phyloP scores from a whole-genome alignment of 2,113 vertebrate species.

The Suricata suricatta region DNA sequence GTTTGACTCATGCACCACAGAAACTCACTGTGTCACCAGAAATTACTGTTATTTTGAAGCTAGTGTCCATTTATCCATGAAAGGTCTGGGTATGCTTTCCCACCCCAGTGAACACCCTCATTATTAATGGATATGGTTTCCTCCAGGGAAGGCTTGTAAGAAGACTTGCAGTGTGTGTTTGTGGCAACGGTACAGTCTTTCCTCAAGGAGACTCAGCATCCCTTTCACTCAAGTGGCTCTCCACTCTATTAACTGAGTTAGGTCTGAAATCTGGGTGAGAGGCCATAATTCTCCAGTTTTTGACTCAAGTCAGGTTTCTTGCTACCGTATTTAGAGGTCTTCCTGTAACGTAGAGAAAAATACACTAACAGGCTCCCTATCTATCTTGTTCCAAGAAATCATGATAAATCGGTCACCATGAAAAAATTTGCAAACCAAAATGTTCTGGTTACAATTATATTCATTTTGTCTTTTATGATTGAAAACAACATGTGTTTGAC shows the following conservation, averaged over 20 bases:
- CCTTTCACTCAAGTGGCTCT: not conserved
- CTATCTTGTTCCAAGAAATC: not conserved
- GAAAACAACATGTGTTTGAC: not conserved
- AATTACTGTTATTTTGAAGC: not conserved
- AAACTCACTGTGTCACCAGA: not conserved
- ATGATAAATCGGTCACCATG: not conserved
- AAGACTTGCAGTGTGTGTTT: not conserved
- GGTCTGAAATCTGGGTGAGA: not conserved
- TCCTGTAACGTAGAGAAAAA: not conserved
- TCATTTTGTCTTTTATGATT: not conserved
- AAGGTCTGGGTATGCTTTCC: not conserved
- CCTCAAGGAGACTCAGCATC: not conserved
- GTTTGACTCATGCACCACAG: not conserved
- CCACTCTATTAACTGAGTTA: not conserved
- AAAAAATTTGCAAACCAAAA: not conserved
- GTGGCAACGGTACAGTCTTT: not conserved
- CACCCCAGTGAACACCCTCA: not conserved
- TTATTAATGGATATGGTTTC: not conserved
- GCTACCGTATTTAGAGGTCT: not conserved
- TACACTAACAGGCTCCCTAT: not conserved
- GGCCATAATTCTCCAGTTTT: not conserved
- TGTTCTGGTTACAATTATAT: not conserved
- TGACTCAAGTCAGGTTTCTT: not conserved
- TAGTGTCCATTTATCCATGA: not conserved
- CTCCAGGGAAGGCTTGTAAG: not conserved